Evolutionary conservation across 1,140 invertebrate genomes (phyloP), one percentile per base, ranked within the genome.

Genomic region (Nasonia giraulti): DNA sequence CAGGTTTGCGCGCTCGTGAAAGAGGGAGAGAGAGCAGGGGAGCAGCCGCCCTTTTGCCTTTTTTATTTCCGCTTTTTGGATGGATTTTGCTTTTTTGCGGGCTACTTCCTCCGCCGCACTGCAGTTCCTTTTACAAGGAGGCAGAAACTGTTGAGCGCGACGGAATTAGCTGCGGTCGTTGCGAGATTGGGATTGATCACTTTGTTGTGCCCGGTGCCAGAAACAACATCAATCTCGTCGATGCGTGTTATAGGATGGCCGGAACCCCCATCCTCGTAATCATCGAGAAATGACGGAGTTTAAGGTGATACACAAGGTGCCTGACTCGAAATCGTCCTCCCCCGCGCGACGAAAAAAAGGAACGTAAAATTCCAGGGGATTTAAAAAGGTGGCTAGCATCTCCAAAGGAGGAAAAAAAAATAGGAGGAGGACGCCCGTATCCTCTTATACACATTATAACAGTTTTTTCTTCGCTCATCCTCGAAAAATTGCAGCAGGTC

Each of bases 401-500:
- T 47, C 4, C 33, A 27, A 69, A 37, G 1, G 17, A 3, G 78
- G 3, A 77, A 77, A 55, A 77, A 55, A 83, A 62, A 83, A 44
- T 44, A 11, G 10, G 40, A 44, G 40, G 40, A 77, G 68, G 27
- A 74, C 33, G 66, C 83, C 78, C 84, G 79, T 85, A 82, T 81
- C 78, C 73, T 76, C 73, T 83, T 74, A 80, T 80, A 79, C 1
- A 44, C 40, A 44, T 84, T 78, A 85, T 71, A 77, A 69, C 14
- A 76, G 33, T 80, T 85, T 76, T 80, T 71, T 80, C 62, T 75
- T 69, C 33, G 10, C 76, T n/a, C 40, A 37, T 68, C 37, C 79
- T 69, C 80, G 66, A 74, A 50, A 78, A 85, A 85, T 85, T 81
- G 85, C 85, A 89, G 86, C 90, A 91, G 90, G 89, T 91, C 85